These are phyloP conservation scores for Leptonema lineaticorne DNA, from an alignment of 1,140 invertebrate genomes.

Conservation along the genomic window DNA sequence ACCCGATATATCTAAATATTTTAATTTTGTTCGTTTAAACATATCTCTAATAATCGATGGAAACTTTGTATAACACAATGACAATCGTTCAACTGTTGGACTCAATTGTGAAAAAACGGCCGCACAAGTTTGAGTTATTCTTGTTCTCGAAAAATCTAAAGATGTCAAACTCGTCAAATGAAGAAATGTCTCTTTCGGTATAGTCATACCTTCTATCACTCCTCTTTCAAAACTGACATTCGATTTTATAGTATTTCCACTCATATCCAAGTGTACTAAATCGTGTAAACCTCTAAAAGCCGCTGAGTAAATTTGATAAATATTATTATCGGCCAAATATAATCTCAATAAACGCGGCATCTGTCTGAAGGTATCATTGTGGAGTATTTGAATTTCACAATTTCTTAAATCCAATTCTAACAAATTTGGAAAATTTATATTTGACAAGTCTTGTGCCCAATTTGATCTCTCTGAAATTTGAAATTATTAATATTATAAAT, in stretches of 20 bases:
- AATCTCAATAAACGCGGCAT: conserved; percentile 51
- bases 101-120: conserved; percentile 47
- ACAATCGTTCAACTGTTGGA: conserved; percentile 50
- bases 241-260: conserved; percentile 49
- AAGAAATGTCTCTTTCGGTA: conserved; percentile 46
- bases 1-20: conserved; percentile 56
- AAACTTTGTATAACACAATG: conserved; percentile 55
- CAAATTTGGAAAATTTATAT: conserved; percentile 44
- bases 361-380: conserved; percentile 48
- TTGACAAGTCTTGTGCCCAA: conserved; percentile 35
- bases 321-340: conserved; percentile 57
- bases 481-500: conserved; percentile 5
- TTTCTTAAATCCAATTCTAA: conserved; percentile 58
- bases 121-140: conserved; percentile 48
- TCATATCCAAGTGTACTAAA: conserved; percentile 56
- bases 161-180: conserved; percentile 48
- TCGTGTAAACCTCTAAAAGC: conserved; percentile 49
- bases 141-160: conserved; percentile 56
- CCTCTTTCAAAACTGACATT: conserved; percentile 36
- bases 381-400: conserved; percentile 54
- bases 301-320: conserved; percentile 47
- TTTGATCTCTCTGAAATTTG: conserved; percentile 29
- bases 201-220: conserved; percentile 44
- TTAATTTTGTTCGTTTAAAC: conserved; percentile 50
- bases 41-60: conserved; percentile 44